Evolutionary conservation across 2,888 invertebrate species (phyloP).

Genomic region (Megastigmus dorsalis): DNA sequence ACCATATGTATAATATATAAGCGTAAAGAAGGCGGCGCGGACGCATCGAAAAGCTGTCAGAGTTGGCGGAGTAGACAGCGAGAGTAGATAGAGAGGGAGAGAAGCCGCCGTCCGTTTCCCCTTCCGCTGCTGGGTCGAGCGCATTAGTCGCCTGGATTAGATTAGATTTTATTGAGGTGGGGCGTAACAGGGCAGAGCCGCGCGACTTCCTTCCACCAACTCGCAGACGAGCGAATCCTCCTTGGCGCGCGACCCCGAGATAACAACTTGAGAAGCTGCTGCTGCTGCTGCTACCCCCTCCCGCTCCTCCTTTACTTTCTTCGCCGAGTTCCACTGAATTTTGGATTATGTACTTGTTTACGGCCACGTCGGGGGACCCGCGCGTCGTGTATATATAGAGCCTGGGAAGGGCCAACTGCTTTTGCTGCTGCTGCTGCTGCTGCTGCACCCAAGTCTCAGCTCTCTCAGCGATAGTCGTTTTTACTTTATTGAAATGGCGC

Average conservation of each 20-base stretch:
- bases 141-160: constrained; percentile 55
- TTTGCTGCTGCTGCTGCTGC: neutral
- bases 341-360: constrained; percentile 41
- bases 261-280: constrained; percentile 39
- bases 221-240: too few relatives aligned
- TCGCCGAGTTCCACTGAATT: constrained; percentile 28
- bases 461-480: too few relatives aligned
- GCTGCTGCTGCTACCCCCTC: neutral
- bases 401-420: constrained; percentile 9
- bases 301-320: neutral
- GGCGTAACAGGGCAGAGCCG: neutral
- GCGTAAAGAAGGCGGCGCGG: neutral
- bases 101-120: neutral
- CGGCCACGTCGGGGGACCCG: neutral
- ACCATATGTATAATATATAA: too few relatives aligned
- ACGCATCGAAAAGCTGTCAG: neutral
- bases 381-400: neutral
- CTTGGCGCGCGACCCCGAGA: too few relatives aligned
- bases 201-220: neutral
- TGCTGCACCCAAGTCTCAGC: too few relatives aligned
- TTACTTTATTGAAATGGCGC: too few relatives aligned
- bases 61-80: neutral
- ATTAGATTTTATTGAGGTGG: constrained; percentile 59
- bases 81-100: neutral
- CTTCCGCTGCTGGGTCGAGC: constrained; percentile 32